Evolutionary conservation across 2,888 invertebrate species (phyloP), one percentile per base, ranked within the genome.

Genomic region (Chromoteleia sp.): DNA sequence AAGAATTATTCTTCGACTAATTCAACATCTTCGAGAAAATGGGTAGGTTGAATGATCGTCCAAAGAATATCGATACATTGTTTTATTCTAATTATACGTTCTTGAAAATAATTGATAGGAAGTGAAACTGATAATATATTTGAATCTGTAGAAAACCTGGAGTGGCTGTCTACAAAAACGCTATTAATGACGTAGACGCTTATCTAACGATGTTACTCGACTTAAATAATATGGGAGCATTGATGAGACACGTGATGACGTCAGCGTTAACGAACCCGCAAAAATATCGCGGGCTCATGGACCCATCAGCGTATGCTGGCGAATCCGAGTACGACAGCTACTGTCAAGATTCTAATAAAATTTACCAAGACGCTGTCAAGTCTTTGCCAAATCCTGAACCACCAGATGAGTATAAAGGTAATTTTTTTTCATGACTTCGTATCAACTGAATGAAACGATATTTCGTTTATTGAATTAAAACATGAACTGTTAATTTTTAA

Each of bases 171-270:
- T 95, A 95, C 89, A 93, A 94, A 84, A 93, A 93, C 85, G 96
- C 96, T 19, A 96, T 98, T 84, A 95, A 96, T 89, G 96, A 97
- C 88, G 97, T 97, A 74, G 98, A 98, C 91, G 94, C 94, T 77
- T 98, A 96, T 92, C 95, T 98, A 76, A 95, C 96, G 85, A 97
- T 98, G 96, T 93, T 99, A 79, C 96, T 98, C 92, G 97, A 98
- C 90, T 95, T 98, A 87, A 98, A 98, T 93, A 97, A 97, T 89
- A 97, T 98, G 97, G 99, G 99, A 36, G 98, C 98, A 85, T 95
- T 98, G 83, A 98, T 99, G 98, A 94, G 98, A 84, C 94, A 95
- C 86, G 97, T 98, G 73, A 98, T 99, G 96, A 98, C 98, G 43
- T 94, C 96, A 85, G 97, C 97, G 29, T 94, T 99, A 29, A 98